Percentiles rank a stretch among this genome's conserved stretches.
These are phyloP conservation scores for Adoxophyes honmai DNA, from an alignment of 1,140 invertebrate species.

Conservation along the genomic window DNA sequence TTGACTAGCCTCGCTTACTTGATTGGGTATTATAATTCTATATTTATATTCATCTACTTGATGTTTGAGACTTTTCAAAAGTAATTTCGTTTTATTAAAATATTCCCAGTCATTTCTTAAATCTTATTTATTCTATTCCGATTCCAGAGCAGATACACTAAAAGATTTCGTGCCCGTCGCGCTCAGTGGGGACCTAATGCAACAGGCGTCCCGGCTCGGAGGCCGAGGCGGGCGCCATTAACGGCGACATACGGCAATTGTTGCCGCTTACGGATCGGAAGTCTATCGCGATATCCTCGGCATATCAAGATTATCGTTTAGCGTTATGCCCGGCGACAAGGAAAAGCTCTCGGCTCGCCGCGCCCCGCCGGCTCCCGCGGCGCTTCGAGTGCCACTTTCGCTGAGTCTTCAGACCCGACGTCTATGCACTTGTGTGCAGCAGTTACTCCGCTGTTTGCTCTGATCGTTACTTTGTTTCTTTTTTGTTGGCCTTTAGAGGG, in stretches of 20 bases:
- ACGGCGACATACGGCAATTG: constrained; percentile 54
- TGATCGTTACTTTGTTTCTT: no score
- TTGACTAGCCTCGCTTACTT: not conserved
- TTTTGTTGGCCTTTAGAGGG: no score
- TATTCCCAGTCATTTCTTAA: no score
- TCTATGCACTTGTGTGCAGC: constrained; percentile 33
- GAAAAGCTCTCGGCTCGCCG: constrained; percentile 62
- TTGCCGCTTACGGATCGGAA: constrained; percentile 58
- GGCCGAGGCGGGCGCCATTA: constrained; percentile 41
- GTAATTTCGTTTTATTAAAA: no score
- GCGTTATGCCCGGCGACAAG: constrained; percentile 65
- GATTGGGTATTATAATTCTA: not conserved
- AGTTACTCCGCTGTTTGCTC: constrained; percentile 10
- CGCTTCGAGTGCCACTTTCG: constrained; percentile 28
- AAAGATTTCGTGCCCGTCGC: no score
- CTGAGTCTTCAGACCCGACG: constrained; percentile 15
- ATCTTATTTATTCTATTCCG: no score
- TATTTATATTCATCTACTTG: not conserved
- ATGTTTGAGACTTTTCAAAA: no score
- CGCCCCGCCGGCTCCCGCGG: constrained; percentile 35
- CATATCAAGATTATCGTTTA: constrained; percentile 69
- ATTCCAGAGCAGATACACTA: no score
- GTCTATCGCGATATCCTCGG: constrained; percentile 48
- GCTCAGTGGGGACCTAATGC: not conserved
- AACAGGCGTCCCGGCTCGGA: constrained; percentile 22